Base-by-base conservation (phyloP, 2,113 vertebrate species). In the Zosterops hypoxanthus region DNA sequence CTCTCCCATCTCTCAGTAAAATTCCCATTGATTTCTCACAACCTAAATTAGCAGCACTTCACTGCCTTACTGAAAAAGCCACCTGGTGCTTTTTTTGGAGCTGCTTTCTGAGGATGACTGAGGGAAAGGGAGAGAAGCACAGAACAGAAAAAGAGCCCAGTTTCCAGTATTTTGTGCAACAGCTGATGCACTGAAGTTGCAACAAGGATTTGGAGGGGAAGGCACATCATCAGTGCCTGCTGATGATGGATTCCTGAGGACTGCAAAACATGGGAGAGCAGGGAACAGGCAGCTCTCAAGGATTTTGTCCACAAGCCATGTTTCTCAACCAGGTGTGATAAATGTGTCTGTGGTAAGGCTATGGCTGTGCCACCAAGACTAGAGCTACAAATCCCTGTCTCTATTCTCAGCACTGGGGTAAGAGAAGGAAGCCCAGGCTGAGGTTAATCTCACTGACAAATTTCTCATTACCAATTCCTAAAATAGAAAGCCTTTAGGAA, bases 161-260 rank as follows among this genome's bases (percentile, higher is more conserved):
- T 17, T 82, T 79, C 61, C 80, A 47, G 70, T 15, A 53, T 10
- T 36, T 65, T 2, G 3, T 57, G 52, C n/a, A 63, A 22, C 44
- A 57, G 76, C 24, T 75, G 16, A 6, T 19, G 12, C 31, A 41
- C 59, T 29, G 69, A 33, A 84, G 33, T 26, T 53, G 61, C 80
- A 75, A 25, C 5, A 26, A 49, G n/a, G 34, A 17, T 36, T n/a
- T 1, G 1, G 57, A 49, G 14, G 6, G 25, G 33, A 52, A 73
- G 21, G 28, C 19, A 39, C 36, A 39, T 39, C 36, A 39, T 39
- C 0, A 0, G 17, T 2, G 6, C 18, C 33, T 2, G 0, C 55
- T 69, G 33, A 9, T 69, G 75, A 39, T 15, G 52, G 56, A 47
- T 23, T 88, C 42, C n/a, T 34, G 3, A 4, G 36, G 42, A 28